Conservation (phyloP, 2,797 vertebrate genomes). For the Carcharodon carcharias region DNA sequence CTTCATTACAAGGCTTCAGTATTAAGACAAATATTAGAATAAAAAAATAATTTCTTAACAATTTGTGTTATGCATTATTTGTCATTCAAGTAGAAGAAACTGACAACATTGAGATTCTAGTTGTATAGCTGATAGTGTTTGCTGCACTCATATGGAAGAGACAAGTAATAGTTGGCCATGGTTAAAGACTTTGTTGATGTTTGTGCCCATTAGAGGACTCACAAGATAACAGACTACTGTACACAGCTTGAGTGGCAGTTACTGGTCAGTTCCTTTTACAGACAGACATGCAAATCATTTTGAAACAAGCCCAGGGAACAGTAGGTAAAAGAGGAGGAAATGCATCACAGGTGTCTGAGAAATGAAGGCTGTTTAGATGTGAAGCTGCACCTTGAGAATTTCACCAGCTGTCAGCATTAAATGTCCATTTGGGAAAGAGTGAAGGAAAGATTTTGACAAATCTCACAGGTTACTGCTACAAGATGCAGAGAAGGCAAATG, state of each 20-base stretch:
- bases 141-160: neutral
- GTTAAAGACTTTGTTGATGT: neutral
- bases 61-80: neutral
- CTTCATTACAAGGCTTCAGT: neutral
- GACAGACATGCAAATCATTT: conserved; percentile 50
- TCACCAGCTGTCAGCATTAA: conserved; percentile 58
- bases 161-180: neutral
- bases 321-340: conserved; percentile 53
- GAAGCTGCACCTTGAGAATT: conserved; percentile 52
- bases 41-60: neutral
- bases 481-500: conserved; percentile 39
- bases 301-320: conserved; percentile 55
- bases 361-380: conserved; percentile 47
- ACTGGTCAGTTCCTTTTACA: conserved; percentile 19
- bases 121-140: neutral
- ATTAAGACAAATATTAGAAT: neutral
- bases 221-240: neutral
- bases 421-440: conserved; percentile 48
- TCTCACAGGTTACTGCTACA: conserved; percentile 51
- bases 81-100: neutral
- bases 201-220: neutral
- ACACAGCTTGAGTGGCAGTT: neutral
- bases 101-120: neutral
- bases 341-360: conserved; percentile 53
- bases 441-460: conserved; percentile 52